Percentiles rank a stretch among this genome's conserved stretches.
These are phyloP conservation scores for Crenichthys baileyi DNA, from an alignment of 2,797 vertebrate species.

Conservation along the genomic window DNA sequence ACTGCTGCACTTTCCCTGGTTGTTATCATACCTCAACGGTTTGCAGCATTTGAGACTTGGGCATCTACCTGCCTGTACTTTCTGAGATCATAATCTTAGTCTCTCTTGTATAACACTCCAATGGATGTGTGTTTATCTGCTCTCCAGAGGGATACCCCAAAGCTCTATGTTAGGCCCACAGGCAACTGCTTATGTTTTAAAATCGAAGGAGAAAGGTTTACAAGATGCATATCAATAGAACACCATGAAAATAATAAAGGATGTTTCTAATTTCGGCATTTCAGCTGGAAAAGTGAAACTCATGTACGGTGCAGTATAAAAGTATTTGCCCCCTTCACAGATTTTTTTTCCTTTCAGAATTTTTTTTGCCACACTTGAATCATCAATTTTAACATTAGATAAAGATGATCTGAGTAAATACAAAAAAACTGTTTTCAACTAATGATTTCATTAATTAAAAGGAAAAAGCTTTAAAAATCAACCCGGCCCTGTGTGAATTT, in stretches of 20 bases:
- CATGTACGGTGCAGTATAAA: neutral
- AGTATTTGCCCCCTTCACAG: neutral
- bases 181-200: neutral
- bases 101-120: neutral
- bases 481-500: too few species aligned
- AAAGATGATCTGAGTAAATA: too few species aligned
- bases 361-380: too few species aligned
- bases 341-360: neutral
- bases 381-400: too few species aligned
- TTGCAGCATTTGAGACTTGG: neutral
- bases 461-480: too few species aligned
- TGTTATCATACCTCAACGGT: neutral
- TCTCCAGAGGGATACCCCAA: neutral
- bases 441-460: too few species aligned
- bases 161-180: neutral
- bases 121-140: neutral
- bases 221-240: too few species aligned
- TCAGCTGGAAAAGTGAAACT: neutral
- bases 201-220: too few species aligned
- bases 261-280: too few species aligned
- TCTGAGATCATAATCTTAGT: neutral
- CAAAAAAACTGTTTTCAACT: too few species aligned
- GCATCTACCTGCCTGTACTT: neutral
- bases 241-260: neutral
- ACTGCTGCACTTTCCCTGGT: neutral